Evolutionary conservation across 1,140 invertebrate species (phyloP).

Genomic region (Spodoptera frugiperda): DNA sequence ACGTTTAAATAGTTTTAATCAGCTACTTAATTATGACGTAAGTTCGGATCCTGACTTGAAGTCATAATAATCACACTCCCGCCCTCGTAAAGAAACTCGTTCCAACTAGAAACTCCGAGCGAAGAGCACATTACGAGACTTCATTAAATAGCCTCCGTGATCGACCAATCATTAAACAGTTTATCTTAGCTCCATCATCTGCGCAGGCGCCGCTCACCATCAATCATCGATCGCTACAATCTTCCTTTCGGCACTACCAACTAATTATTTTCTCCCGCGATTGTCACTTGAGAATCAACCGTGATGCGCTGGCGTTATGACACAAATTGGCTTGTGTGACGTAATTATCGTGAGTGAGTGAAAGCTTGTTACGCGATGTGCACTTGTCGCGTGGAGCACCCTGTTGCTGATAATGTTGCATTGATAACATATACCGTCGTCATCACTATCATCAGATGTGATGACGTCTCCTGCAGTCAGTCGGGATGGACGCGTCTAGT

Average conservation of each 20-base stretch:
- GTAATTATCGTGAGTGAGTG: conserved; percentile 15
- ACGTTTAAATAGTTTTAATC: background rate
- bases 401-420: background rate
- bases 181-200: conserved; percentile 23
- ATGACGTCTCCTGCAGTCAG: background rate
- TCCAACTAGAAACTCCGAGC: conserved; percentile 17
- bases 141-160: background rate
- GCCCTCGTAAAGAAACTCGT: conserved; percentile 11
- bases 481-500: no score
- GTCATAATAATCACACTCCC: background rate
- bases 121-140: conserved; percentile 28
- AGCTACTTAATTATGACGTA: background rate
- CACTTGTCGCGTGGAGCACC: background rate
- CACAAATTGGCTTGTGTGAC: conserved; percentile 2
- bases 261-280: conserved; percentile 33
- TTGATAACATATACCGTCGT: background rate
- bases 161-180: conserved; percentile 24
- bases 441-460: no score
- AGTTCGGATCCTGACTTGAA: background rate
- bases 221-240: conserved; percentile 27
- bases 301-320: conserved; percentile 1
- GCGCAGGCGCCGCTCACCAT: background rate
- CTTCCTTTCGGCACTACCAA: conserved; percentile 27
- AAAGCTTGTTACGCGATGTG: conserved; percentile 33
- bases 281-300: conserved; percentile 19